Evolutionary conservation across 2,888 invertebrate genomes (phyloP).

Genomic region (Girardia tigrina): DNA sequence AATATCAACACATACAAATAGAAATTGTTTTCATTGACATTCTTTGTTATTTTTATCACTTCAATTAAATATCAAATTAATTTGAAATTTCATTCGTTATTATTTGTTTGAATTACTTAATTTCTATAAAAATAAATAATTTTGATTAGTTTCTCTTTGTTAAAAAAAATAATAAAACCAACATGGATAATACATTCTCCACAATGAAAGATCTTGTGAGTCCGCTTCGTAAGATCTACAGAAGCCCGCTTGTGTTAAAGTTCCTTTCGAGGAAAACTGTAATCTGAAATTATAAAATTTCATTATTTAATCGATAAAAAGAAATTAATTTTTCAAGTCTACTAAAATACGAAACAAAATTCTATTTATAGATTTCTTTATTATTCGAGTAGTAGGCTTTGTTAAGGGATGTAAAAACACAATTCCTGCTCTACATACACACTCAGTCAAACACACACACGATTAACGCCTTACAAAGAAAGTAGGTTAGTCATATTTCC

Average conservation of each 20-base stretch:
- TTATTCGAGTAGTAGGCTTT: too few relatives aligned
- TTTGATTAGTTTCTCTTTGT: not conserved
- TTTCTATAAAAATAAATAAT: too few relatives aligned
- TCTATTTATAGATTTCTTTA: not conserved
- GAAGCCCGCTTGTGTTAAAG: constrained; percentile 5
- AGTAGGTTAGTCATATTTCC: constrained; percentile 23
- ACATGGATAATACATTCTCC: constrained; percentile 19
- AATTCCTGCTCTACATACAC: not conserved
- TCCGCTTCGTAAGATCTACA: not conserved
- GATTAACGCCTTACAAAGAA: not conserved
- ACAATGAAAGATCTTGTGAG: not conserved
- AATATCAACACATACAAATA: too few relatives aligned
- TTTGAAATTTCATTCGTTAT: too few relatives aligned
- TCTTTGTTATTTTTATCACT: too few relatives aligned
- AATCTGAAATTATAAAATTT: not conserved
- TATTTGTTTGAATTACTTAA: too few relatives aligned
- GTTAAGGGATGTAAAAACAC: too few relatives aligned
- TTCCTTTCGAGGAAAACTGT: not conserved
- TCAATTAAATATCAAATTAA: too few relatives aligned
- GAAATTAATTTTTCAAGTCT: constrained; percentile 13
- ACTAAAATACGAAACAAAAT: not conserved
- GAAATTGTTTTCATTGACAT: too few relatives aligned
- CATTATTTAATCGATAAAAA: not conserved
- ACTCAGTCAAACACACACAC: not conserved
- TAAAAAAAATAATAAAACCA: not conserved